Conservation (phyloP, 2,888 invertebrate genomes). For the Ferrisia virgata region DNA sequence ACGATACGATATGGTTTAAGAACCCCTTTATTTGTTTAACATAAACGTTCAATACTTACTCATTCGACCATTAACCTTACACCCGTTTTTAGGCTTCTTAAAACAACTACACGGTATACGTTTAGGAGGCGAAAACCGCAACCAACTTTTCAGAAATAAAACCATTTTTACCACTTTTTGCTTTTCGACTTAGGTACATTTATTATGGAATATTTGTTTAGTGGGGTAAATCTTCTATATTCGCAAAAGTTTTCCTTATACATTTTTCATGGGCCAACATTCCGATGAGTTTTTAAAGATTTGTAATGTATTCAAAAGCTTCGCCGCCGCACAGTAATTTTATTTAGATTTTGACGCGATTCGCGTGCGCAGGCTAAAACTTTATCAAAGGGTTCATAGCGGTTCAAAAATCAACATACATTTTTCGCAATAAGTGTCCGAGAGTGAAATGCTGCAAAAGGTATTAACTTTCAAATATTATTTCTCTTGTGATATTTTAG, state of each 20-base stretch:
- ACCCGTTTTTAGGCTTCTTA: slow-evolving; percentile 22
- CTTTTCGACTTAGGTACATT: slow-evolving; percentile 33
- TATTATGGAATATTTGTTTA: slow-evolving; percentile 34
- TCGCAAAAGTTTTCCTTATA: slow-evolving; percentile 39
- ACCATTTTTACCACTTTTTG: slow-evolving; percentile 19
- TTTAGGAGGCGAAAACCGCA: neutral
- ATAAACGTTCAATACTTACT: slow-evolving; percentile 32
- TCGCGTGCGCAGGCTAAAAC: neutral
- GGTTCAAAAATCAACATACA: neutral
- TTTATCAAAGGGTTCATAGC: neutral
- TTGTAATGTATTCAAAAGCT: slow-evolving; percentile 36
- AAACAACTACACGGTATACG: slow-evolving; percentile 6
- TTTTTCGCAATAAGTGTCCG: neutral
- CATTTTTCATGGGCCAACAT: slow-evolving; percentile 36
- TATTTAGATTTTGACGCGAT: neutral
- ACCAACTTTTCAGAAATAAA: slow-evolving; percentile 11
- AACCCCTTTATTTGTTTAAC: slow-evolving; percentile 31
- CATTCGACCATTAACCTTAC: slow-evolving; percentile 33
- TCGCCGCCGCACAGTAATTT: neutral
- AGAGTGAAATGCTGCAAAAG: neutral
- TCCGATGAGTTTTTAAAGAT: slow-evolving; percentile 40
- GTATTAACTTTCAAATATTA: no score
- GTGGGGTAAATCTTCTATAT: neutral
- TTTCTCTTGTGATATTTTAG: no score
- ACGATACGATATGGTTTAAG: slow-evolving; percentile 5